Evolutionary conservation across 1,140 invertebrate genomes (phyloP).

Genomic region (Onthophagus taurus): DNA sequence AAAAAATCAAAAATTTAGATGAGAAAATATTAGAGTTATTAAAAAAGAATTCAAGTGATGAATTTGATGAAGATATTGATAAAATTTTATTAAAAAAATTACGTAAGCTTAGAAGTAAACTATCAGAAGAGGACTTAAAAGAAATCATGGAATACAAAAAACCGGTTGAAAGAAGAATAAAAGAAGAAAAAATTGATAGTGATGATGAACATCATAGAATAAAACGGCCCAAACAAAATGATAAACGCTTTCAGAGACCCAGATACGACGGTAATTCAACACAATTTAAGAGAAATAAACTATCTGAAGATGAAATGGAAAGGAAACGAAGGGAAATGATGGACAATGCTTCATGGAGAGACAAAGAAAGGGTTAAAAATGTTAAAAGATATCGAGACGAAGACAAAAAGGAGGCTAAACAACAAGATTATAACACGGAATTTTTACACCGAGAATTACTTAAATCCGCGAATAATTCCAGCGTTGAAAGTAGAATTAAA

Average conservation of each 20-base stretch:
- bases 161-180: slow-evolving; percentile 27
- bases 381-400: slow-evolving; percentile 55
- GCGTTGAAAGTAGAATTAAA: slow-evolving; percentile 66
- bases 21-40: slow-evolving; percentile 42
- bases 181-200: slow-evolving; percentile 11
- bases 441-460: slow-evolving; percentile 56
- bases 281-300: slow-evolving; percentile 31
- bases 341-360: slow-evolving; percentile 61
- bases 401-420: slow-evolving; percentile 48
- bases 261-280: slow-evolving; percentile 9
- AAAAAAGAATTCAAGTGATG: slow-evolving; percentile 28
- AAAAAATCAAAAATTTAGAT: slow-evolving; percentile 44
- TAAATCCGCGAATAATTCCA: slow-evolving; percentile 52
- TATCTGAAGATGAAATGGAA: slow-evolving; percentile 64
- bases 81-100: slow-evolving; percentile 46
- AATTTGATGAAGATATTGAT: slow-evolving; percentile 41
- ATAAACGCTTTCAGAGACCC: not conserved
- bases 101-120: slow-evolving; percentile 40
- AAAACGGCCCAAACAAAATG: slow-evolving; percentile 10
- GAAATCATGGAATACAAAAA: slow-evolving; percentile 38
- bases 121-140: slow-evolving; percentile 43
- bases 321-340: slow-evolving; percentile 70
- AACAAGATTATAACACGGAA: slow-evolving; percentile 39
- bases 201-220: slow-evolving; percentile 19
- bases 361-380: slow-evolving; percentile 54